Evolutionary conservation across 2,113 vertebrate species (phyloP).

Genomic region (Chroicocephalus ridibundus): DNA sequence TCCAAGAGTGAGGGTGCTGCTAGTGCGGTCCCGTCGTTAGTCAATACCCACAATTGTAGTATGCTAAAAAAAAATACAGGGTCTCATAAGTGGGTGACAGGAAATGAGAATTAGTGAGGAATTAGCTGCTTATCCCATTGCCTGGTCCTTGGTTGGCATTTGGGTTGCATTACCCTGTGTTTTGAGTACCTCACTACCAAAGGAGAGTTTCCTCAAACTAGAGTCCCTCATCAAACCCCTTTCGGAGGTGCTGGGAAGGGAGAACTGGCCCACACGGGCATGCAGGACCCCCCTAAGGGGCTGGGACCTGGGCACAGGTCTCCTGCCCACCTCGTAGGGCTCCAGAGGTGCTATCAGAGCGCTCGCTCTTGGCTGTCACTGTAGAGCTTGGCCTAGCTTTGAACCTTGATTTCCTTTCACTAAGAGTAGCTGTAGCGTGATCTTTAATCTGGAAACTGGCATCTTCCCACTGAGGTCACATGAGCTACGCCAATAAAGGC

Average conservation of each 20-base stretch:
- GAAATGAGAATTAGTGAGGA: background rate
- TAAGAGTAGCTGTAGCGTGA: background rate
- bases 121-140: background rate
- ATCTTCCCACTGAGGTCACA: background rate
- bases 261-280: background rate
- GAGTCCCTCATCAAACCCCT: background rate
- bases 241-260: background rate
- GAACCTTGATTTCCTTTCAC: background rate
- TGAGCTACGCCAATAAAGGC: background rate
- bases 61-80: background rate
- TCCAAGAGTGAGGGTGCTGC: background rate
- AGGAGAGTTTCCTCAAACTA: background rate
- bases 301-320: background rate
- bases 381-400: background rate
- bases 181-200: background rate
- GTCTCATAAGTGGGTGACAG: background rate
- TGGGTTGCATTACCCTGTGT: background rate
- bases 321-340: background rate
- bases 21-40: accelerated
- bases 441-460: background rate
- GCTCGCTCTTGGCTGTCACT: background rate
- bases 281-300: accelerated
- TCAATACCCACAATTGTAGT: background rate
- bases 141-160: background rate
- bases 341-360: background rate